Percentiles rank a stretch among this genome's conserved stretches.
phyloP scores from a whole-genome alignment of 2,888 invertebrate genomes.

The Cylindroiulus punctatus region DNA sequence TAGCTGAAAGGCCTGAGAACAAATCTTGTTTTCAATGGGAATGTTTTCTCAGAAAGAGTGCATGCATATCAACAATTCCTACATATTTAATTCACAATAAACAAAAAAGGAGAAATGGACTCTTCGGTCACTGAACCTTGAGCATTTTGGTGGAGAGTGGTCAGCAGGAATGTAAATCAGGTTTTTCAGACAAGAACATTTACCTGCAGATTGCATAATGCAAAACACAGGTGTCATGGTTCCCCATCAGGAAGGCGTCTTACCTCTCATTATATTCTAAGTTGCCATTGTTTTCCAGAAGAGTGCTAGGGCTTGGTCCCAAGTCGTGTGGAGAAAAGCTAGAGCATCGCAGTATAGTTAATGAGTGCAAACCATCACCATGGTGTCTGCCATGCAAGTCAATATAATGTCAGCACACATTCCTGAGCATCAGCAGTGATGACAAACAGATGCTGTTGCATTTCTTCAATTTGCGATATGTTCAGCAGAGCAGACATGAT shows the following conservation, averaged over 20 bases:
- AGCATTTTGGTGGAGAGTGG: not conserved
- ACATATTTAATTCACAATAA: not conserved
- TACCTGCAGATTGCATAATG: not conserved
- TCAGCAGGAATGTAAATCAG: not conserved
- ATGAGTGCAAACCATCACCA: too few relatives aligned
- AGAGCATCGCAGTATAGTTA: not conserved
- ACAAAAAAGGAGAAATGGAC: not conserved
- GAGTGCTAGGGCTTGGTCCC: not conserved
- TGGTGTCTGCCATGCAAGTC: not conserved
- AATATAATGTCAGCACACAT: not conserved
- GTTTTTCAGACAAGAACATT: not conserved
- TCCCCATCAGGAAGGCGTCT: not conserved
- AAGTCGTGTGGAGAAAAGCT: not conserved
- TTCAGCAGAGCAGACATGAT: not conserved
- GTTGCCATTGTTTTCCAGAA: not conserved
- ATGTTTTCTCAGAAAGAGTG: not conserved
- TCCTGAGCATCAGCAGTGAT: not conserved
- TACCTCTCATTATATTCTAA: conserved; percentile 26
- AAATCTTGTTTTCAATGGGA: too few relatives aligned
- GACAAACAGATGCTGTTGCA: not conserved
- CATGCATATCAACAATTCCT: not conserved
- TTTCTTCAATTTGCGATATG: not conserved
- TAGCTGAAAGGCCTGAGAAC: too few relatives aligned
- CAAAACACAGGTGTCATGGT: not conserved
- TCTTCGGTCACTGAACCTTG: conserved; percentile 11